Base-by-base conservation (phyloP, 2,888 invertebrate genomes). In the Apocheima hispidaria region DNA sequence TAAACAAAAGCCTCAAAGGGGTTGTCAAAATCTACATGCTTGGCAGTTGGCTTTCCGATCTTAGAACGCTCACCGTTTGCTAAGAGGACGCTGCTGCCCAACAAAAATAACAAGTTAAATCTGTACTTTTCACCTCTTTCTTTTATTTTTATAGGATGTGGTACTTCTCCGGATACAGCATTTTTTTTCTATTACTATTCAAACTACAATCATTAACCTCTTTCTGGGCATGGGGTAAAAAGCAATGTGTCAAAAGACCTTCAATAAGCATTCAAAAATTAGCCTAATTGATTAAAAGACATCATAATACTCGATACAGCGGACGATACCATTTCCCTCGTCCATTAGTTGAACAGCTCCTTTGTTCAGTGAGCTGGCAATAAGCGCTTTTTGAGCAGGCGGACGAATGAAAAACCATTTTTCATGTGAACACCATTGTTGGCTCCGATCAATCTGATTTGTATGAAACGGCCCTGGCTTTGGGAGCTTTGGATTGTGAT, bases 361-460 rank as follows among this genome's bases (percentile, higher is more conserved):
- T 71, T 74, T 77, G 75, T 77, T 71, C 77, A 72, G 59, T 63
- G 70, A 60, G 41, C 59, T 18, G 64, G 68, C 71, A 75, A 69
- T 72, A 69, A 66, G 44, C 30, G 23, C 60, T 23, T 60, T 52
- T 35, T 60, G 56, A 49, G 55, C 66, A 64, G 65, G 63, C 65
- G 60, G 57, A 60, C 63, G 59, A 44, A 40, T 44, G 48, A 33
- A 57, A 23, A 60, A 9, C 18, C 16, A 33, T 41, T 56, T 57
- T 55, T 48, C 35, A 52, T 28, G 20, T 41, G 52, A 51, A 55
- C 20, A 38, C 36, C 41, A 40, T 59, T 59, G 52, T 59, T 26
- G 33, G 12, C 10, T 18, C 4, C 6, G 16, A 16, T 7, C 43
- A 26, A 30, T 48, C 20, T 30, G 30, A 30, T 38, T 18, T 38